Percentiles rank a stretch among this genome's conserved stretches.
Conservation (phyloP, 2,888 invertebrate genomes). For the Zeuzera pyrina region DNA sequence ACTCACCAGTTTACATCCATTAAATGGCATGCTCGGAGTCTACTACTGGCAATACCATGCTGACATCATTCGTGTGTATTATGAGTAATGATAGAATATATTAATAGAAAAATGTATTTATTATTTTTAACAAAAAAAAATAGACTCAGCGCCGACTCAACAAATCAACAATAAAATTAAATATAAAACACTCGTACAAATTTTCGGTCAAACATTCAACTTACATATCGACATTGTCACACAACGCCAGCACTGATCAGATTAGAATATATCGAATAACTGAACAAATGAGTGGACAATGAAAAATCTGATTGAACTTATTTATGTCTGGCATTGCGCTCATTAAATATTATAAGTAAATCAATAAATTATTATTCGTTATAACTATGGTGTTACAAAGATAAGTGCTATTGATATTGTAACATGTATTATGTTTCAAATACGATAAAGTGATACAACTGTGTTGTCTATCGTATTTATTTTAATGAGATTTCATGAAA, state of each 20-base stretch:
- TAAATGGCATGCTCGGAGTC: conserved; percentile 62
- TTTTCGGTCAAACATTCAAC: conserved; percentile 62
- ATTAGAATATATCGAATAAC: conserved; percentile 8
- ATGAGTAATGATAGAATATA: conserved; percentile 52
- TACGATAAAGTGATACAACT: too few relatives aligned
- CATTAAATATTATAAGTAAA: conserved; percentile 10
- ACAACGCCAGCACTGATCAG: conserved; percentile 48
- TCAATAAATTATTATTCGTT: too few relatives aligned
- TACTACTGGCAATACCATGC: conserved; percentile 66
- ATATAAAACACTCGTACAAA: conserved; percentile 63
- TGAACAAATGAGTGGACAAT: conserved; percentile 7
- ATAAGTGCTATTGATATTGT: too few relatives aligned
- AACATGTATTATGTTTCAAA: too few relatives aligned
- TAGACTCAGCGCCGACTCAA: conserved; percentile 62
- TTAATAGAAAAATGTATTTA: conserved; percentile 66
- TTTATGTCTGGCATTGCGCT: conserved; percentile 34
- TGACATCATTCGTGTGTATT: conserved; percentile 67
- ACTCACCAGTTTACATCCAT: conserved; percentile 67
- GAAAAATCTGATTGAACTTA: conserved; percentile 1
- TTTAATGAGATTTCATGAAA: conserved; percentile 70
- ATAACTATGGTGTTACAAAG: too few relatives aligned
- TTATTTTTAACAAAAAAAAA: conserved; percentile 57
- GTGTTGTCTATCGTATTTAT: too few relatives aligned
- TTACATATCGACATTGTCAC: conserved; percentile 54
- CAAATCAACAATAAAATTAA: conserved; percentile 63